Evolutionary conservation across 2,888 invertebrate genomes (phyloP).

Genomic region (Hymenopus coronatus): DNA sequence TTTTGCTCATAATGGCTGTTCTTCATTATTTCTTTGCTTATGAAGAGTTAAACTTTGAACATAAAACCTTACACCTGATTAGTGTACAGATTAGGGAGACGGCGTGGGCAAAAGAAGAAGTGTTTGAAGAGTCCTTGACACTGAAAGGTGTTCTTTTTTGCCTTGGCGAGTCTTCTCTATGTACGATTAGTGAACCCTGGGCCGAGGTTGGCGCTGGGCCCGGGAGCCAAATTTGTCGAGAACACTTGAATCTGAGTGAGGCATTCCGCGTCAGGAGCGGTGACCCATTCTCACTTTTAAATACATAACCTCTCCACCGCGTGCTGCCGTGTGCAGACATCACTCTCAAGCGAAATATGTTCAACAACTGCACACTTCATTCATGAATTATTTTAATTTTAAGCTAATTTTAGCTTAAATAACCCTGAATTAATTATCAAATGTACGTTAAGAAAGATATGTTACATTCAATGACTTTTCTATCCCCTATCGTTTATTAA

Average conservation of each 20-base stretch:
- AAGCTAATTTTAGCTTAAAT: too few species aligned
- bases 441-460: too few species aligned
- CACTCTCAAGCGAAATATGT: background rate
- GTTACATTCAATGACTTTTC: too few species aligned
- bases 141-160: background rate
- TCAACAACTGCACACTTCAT: background rate
- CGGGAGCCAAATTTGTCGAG: background rate
- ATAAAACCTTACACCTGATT: too few species aligned
- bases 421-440: too few species aligned
- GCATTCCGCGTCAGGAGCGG: background rate
- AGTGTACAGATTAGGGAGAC: too few species aligned
- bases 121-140: background rate
- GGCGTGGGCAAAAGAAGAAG: background rate
- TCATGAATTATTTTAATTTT: background rate
- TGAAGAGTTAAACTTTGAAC: too few species aligned
- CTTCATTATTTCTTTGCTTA: too few species aligned
- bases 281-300: background rate
- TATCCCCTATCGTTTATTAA: too few species aligned
- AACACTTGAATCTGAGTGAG: background rate
- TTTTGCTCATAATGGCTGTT: too few species aligned
- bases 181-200: background rate
- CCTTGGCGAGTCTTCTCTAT: background rate
- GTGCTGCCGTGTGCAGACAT: background rate
- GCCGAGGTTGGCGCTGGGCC: background rate
- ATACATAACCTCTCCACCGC: background rate